Percentiles rank a stretch among this genome's conserved stretches.
Conservation (phyloP, 1,140 invertebrate species). For the Riptortus pedestris region DNA sequence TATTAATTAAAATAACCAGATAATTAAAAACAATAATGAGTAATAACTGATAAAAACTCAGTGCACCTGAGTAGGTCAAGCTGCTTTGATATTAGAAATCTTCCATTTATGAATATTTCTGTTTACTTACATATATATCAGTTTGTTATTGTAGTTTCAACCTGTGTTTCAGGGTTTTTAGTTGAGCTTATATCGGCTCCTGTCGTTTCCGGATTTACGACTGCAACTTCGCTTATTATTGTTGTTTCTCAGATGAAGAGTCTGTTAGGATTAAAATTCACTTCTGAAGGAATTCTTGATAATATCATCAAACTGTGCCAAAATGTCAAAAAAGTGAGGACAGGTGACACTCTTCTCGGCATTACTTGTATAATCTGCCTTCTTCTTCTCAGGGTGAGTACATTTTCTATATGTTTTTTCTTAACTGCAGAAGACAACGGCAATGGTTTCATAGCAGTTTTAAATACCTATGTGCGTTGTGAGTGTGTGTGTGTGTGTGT, state of each 20-base stretch:
- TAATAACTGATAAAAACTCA: no score
- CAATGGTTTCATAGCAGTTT: no score
- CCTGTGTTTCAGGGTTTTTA: slow-evolving; percentile 60
- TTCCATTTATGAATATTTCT: background rate
- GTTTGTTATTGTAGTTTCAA: background rate
- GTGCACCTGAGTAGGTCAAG: no score
- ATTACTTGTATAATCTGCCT: slow-evolving; percentile 52
- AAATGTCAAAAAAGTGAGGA: slow-evolving; percentile 44
- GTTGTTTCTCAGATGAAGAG: slow-evolving; percentile 79
- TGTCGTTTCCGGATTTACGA: slow-evolving; percentile 85
- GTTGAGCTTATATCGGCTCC: slow-evolving; percentile 87
- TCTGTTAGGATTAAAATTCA: slow-evolving; percentile 60
- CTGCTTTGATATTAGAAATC: no score
- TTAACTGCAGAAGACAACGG: background rate
- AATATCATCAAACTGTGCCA: slow-evolving; percentile 47
- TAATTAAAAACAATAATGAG: no score
- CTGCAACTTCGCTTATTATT: slow-evolving; percentile 84
- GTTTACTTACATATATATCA: background rate
- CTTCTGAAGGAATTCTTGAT: slow-evolving; percentile 48
- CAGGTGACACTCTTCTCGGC: slow-evolving; percentile 53
- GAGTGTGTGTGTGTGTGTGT: no score
- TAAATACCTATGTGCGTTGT: no score
- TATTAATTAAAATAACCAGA: no score
- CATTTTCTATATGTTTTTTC: slow-evolving; percentile 18
- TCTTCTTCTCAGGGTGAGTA: slow-evolving; percentile 48